These are phyloP conservation scores for Byasa hedistus DNA, from an alignment of 2,888 invertebrate species.

Conservation along the genomic window DNA sequence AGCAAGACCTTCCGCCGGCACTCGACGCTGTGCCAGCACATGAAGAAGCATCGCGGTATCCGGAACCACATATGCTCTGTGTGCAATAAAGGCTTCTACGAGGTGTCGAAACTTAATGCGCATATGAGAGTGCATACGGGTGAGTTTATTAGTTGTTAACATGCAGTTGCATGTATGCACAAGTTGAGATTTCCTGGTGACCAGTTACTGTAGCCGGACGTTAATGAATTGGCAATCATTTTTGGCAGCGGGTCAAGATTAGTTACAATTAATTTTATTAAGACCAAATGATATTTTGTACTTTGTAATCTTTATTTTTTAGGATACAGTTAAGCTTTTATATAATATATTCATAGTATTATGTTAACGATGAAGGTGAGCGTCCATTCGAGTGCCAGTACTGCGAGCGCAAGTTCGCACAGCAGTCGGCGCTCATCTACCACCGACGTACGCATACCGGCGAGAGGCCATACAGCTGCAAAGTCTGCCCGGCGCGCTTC, in stretches of 20 bases:
- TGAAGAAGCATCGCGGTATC: conserved; percentile 77
- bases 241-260: no score
- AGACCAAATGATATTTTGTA: no score
- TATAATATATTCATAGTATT: not conserved
- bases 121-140: conserved; percentile 77
- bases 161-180: not conserved
- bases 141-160: conserved; percentile 32
- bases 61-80: conserved; percentile 71
- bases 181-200: not conserved
- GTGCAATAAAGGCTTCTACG: conserved; percentile 74
- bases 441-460: conserved; percentile 77
- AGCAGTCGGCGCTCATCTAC: conserved; percentile 76
- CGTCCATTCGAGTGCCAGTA: conserved; percentile 74
- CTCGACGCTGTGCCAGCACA: conserved; percentile 76
- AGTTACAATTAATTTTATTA: no score
- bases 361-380: conserved; percentile 52
- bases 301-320: no score
- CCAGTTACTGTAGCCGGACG: not conserved
- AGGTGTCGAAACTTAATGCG: conserved; percentile 75
- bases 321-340: no score
- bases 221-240: no score
- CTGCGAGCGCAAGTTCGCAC: conserved; percentile 73
- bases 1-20: conserved; percentile 75
- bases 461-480: conserved; percentile 75
- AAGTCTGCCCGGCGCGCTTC: conserved; percentile 67